Base-by-base conservation (phyloP, 2,888 invertebrate species). In the Rhagium mordax region DNA sequence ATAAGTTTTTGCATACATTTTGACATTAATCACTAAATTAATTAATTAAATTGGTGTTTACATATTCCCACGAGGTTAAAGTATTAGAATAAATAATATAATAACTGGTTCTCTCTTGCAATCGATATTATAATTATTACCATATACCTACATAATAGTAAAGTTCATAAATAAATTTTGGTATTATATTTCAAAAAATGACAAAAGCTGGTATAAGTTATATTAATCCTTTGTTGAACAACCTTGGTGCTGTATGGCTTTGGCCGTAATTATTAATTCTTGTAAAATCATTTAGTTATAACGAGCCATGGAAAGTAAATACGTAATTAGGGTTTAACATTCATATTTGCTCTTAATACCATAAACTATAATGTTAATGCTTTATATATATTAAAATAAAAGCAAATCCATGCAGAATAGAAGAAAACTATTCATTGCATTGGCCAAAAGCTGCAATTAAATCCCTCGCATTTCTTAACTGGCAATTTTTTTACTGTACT, bases 21-120 rank as follows among this genome's bases (percentile, higher is more conserved):
- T 7, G 16, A 49, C 51, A 20, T 16, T 29, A 61, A 61, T 47
- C 47, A n/a, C 20, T 47, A 61, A 47, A 47, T 51, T 51, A 65
- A 65, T 33, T 65, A 65, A 53, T 16, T 49, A 24, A 55, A 66
- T 33, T 33, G 55, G 16, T 55, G 20, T 66, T 66, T 66, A 18
- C 66, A 15, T 33, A 29, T 55, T 74, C 65, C 70, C 60, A 60
- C 16, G 33, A 60, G 7, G 29, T 48, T 21, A n/a, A n/a, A n/a
- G 7, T 6, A 49, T 21, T 62, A 62, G 24, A 61, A 48, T 62
- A 62, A 41, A 48, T n/a, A 16, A 4, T 15, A 16, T 5, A 48
- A 49, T 18, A 18, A 21, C 21, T n/a, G 41, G 24, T 49, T 48
- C 24, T 49, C 7, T 15, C 6, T 27, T 24, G 16, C 15, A 48